Percentiles rank a stretch among this genome's conserved stretches.
Conservation (phyloP, 2,888 invertebrate genomes). For the Drosophila quinaria region DNA sequence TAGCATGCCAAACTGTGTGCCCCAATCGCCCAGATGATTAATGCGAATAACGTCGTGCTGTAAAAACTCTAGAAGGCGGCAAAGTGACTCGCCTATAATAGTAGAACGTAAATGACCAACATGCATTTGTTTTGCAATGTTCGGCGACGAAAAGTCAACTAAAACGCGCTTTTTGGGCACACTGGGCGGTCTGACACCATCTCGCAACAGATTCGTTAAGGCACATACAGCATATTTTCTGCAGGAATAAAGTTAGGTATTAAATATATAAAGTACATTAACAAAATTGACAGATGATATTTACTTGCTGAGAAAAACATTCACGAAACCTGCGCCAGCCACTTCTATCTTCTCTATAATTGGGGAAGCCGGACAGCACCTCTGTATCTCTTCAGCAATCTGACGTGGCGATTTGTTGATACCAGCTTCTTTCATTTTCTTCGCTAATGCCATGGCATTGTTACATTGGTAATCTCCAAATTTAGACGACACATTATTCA, state of each 20-base stretch:
- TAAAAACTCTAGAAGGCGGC: slow-evolving; percentile 94
- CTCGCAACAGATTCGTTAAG: slow-evolving; percentile 88
- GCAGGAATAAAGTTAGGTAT: slow-evolving; percentile 10
- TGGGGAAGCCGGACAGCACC: slow-evolving; percentile 88
- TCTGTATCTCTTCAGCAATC: slow-evolving; percentile 93
- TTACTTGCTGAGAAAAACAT: slow-evolving; percentile 90
- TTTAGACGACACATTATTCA: slow-evolving; percentile 89
- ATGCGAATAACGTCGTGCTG: slow-evolving; percentile 96
- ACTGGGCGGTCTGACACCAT: slow-evolving; percentile 90
- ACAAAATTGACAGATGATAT: not conserved
- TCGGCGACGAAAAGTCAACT: slow-evolving; percentile 98
- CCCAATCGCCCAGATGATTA: slow-evolving; percentile 99
- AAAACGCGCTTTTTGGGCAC: slow-evolving; percentile 89
- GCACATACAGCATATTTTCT: slow-evolving; percentile 88
- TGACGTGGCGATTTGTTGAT: slow-evolving; percentile 90
- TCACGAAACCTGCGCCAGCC: slow-evolving; percentile 97
- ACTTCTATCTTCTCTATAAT: slow-evolving; percentile 93
- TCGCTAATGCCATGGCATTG: slow-evolving; percentile 95
- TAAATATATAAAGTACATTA: not conserved
- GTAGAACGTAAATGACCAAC: slow-evolving; percentile 99
- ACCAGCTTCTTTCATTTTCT: slow-evolving; percentile 89
- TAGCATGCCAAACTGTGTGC: slow-evolving; percentile 99
- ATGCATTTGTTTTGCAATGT: slow-evolving; percentile 99
- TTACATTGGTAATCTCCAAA: slow-evolving; percentile 99
- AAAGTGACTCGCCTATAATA: slow-evolving; percentile 97